Base-by-base conservation (phyloP, 92 coral and sea anemone species). In the Galaxea fascicularis region DNA sequence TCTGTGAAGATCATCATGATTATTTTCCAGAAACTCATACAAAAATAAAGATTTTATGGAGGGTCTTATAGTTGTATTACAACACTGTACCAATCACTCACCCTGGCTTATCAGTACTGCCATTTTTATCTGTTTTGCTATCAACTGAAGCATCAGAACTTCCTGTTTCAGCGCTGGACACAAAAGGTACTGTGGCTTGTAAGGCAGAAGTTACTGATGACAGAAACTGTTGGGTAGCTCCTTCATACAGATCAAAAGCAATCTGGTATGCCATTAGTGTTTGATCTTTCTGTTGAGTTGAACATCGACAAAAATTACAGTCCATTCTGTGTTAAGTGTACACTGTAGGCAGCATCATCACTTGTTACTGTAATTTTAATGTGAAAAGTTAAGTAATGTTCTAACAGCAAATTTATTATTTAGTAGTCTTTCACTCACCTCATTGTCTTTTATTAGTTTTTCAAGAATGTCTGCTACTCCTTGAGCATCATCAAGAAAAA, bases 251-350 rank as follows among this genome's bases (percentile, higher is more conserved):
- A 80, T 96, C 98, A 85, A 96, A 96, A 20, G 98, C 98, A 78
- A 96, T 95, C 74, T 96, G 98, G 80, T 94, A 96, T 24, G 98
- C 98, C 98, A 96, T 96, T 71, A 94, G 77, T 41, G 98, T 96
- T 73, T 94, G 98, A 77, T 96, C 98, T 82, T 94, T 96, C 98
- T 96, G 90, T 77, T 79, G 54, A n/a, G 46, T 49, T 45, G 1
- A 20, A 31, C 25, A 54, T 71, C 25, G 22, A 15, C 58, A 69
- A 4, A 27, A 14, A 24, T 29, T 18, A 24, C 41, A 30, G 46
- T 31, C 20, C 8, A 13, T 17, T 13, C 27, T 10, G 74, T n/a
- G n/a, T n/a, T n/a, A n/a, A n/a, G n/a, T n/a, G n/a, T n/a, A n/a
- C n/a, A n/a, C n/a, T n/a, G n/a, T n/a, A n/a, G n/a, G n/a, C n/a